phyloP scores from a whole-genome alignment of 1,140 invertebrate species.

The Trachelipus rathkii region DNA sequence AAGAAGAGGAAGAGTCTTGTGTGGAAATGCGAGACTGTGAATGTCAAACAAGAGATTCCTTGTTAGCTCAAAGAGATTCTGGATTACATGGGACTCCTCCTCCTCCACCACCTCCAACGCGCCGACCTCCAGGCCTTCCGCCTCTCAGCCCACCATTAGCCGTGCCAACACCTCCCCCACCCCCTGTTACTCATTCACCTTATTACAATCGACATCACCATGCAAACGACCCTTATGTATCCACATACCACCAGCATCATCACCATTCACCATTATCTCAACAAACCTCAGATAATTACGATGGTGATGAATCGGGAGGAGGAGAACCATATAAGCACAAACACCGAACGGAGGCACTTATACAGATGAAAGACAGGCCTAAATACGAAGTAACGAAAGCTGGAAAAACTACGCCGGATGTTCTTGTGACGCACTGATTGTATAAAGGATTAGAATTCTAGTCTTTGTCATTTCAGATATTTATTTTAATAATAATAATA shows the following conservation, averaged over 20 bases:
- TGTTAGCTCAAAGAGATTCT: constrained; percentile 57
- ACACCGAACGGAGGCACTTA: constrained; percentile 60
- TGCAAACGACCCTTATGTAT: constrained; percentile 29
- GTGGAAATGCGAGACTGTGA: constrained; percentile 70
- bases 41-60: constrained; percentile 71
- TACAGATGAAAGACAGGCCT: constrained; percentile 57
- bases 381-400: constrained; percentile 48
- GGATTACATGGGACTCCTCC: constrained; percentile 34
- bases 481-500: not conserved
- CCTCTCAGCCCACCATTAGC: constrained; percentile 31
- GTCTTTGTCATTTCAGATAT: not conserved
- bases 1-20: constrained; percentile 46
- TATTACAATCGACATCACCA: constrained; percentile 26
- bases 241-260: constrained; percentile 29
- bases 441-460: not conserved
- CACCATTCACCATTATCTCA: constrained; percentile 28
- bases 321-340: constrained; percentile 45
- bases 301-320: constrained; percentile 41
- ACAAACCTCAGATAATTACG: constrained; percentile 12
- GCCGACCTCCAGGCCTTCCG: constrained; percentile 39
- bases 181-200: constrained; percentile 47
- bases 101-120: constrained; percentile 42
- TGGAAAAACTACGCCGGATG: constrained; percentile 78
- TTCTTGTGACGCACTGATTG: constrained; percentile 75
- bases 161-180: constrained; percentile 42